phyloP scores from a whole-genome alignment of 2,797 vertebrate genomes.

The Neosilurus mollespiculum region DNA sequence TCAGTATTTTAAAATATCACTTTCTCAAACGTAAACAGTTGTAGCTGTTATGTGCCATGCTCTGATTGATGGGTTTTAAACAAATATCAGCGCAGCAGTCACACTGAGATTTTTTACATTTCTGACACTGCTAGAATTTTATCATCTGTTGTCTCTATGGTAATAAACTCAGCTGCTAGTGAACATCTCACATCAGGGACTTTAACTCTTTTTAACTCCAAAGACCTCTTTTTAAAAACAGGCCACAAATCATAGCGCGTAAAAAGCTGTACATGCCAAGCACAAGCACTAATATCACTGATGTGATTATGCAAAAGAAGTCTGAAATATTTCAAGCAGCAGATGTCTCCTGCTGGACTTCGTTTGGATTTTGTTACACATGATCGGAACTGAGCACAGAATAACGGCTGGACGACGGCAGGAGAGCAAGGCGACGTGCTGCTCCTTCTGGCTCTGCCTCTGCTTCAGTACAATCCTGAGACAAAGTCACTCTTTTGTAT shows the following conservation, averaged over 20 bases:
- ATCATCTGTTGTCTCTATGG: background rate
- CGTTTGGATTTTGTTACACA: constrained; percentile 70
- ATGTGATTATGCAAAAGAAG: constrained; percentile 70
- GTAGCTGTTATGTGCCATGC: background rate
- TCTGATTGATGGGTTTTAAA: background rate
- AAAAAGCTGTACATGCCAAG: background rate
- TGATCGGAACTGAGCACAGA: constrained; percentile 34
- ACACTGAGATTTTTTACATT: background rate
- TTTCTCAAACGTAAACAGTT: background rate
- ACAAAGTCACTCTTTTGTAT: background rate
- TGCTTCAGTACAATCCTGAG: constrained; percentile 18
- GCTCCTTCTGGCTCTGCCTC: constrained; percentile 7
- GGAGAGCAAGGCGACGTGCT: constrained; percentile 13
- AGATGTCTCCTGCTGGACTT: constrained; percentile 68
- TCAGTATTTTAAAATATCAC: background rate
- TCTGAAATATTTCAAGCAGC: constrained; percentile 59
- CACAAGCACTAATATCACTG: constrained; percentile 34
- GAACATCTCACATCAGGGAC: background rate
- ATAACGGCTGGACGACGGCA: constrained; percentile 13
- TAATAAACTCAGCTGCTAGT: background rate
- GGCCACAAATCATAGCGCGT: background rate
- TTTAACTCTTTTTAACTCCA: background rate
- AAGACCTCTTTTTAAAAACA: background rate
- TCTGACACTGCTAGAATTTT: background rate
- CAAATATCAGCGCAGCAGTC: background rate